Evolutionary conservation across 2,113 vertebrate genomes (phyloP), one percentile per base, ranked within the genome.

Genomic region (Dendropsophus ebraccatus): DNA sequence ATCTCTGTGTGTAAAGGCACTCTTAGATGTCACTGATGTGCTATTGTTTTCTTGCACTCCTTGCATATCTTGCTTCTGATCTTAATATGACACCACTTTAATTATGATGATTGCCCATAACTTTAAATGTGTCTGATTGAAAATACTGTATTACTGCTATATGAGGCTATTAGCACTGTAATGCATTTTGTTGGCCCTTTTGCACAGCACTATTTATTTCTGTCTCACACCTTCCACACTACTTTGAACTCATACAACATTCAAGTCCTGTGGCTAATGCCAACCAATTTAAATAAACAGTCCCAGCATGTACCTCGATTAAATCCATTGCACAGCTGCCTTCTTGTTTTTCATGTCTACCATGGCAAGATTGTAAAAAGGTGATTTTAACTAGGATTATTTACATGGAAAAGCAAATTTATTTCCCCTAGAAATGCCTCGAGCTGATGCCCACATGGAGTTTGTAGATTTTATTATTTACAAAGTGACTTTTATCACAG

Each of bases 401-500:
- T 81, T 81, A 87, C 78, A 81, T 54, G 52, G 52, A 28, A 74
- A 73, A 81, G 67, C 67, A 73, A 74, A 50, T 87, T 74, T 81
- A 74, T 78, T 78, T 85, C 62, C 47, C 60, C 50, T 86, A 62
- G 60, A 86, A 70, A 86, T 81, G 77, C 69, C 77, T 73, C 11
- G 49, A 62, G 54, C 52, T 47, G 50, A 87, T 81, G 62, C 78
- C 85, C 77, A 87, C 85, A 87, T 81, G 67, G 47, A 81, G 70
- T 35, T 49, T n/a, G 54, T 41, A 87, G 78, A 87, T 54, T 60
- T 87, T 73, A 73, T 81, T 81, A 81, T 87, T 87, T 74, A 60
- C 77, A 81, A 74, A 87, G 62, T 62, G 77, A 81, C 85, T 87
- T 87, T 87, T 87, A 87, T 87, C 78, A 73, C 69, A 86, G 78